phyloP scores from a whole-genome alignment of 2,888 invertebrate genomes.

The Cheilosia scutellata region DNA sequence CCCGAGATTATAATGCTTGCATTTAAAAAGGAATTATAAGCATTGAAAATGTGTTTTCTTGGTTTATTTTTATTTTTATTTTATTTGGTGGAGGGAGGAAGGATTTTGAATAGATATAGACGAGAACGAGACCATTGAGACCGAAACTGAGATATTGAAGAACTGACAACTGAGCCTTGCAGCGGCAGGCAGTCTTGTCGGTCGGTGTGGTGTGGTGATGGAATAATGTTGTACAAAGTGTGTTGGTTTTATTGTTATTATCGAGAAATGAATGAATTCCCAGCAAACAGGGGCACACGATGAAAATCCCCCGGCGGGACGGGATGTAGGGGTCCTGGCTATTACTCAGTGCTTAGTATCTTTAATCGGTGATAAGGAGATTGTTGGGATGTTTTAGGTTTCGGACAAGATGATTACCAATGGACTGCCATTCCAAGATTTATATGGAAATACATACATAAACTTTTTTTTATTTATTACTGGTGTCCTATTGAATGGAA shows the following conservation, averaged over 20 bases:
- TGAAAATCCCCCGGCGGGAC: slow-evolving; percentile 3
- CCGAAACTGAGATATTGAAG: not conserved
- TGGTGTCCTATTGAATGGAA: no score
- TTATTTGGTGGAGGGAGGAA: slow-evolving; percentile 26
- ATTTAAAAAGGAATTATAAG: slow-evolving; percentile 76
- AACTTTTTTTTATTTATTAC: no score
- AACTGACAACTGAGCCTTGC: not conserved
- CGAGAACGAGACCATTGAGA: not conserved
- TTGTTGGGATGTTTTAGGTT: slow-evolving; percentile 32
- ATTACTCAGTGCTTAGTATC: slow-evolving; percentile 21
- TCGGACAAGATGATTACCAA: slow-evolving; percentile 24
- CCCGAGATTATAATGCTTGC: slow-evolving; percentile 75
- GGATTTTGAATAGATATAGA: slow-evolving; percentile 47
- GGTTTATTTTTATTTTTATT: slow-evolving; percentile 14
- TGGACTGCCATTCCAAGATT: slow-evolving; percentile 16
- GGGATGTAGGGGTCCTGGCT: not conserved
- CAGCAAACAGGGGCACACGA: slow-evolving; percentile 5
- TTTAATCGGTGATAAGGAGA: slow-evolving; percentile 28
- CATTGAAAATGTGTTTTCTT: slow-evolving; percentile 69
- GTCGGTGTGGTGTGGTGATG: not conserved
- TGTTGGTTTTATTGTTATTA: not conserved
- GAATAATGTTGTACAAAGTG: not conserved
- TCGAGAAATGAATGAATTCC: slow-evolving; percentile 30
- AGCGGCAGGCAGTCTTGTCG: not conserved
- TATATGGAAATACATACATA: not conserved